Conservation (phyloP, 2,797 vertebrate species). For the Gambusia yucatana region DNA sequence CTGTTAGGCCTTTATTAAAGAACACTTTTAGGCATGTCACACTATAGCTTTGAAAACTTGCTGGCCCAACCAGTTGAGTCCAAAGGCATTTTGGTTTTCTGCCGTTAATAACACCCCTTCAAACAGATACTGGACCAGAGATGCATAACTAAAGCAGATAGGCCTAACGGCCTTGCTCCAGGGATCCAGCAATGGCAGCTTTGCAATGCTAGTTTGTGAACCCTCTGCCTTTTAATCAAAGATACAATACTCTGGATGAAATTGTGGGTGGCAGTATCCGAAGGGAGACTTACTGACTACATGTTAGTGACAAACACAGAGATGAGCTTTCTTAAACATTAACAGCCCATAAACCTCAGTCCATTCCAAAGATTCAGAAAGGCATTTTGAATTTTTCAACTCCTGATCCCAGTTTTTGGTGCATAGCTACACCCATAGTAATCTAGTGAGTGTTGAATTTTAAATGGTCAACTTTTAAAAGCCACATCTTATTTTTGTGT, state of each 20-base stretch:
- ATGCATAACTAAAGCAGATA: constrained; percentile 8
- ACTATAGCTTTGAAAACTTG: constrained; percentile 7
- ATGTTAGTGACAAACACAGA: not conserved
- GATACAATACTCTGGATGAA: not conserved
- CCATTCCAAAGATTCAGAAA: not conserved
- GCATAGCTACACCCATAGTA: not conserved
- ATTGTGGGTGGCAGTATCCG: not conserved
- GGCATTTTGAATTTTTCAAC: not conserved
- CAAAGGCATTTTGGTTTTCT: constrained; percentile 8
- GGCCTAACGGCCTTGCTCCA: constrained; percentile 4
- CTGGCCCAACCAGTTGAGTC: not conserved
- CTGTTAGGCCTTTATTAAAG: not conserved
- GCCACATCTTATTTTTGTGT: not conserved
- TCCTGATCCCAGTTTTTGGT: not conserved
- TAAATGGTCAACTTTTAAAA: not conserved
- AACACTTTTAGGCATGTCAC: constrained; percentile 15
- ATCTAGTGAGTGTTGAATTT: not conserved
- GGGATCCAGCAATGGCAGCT: not conserved
- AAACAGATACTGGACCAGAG: not conserved
- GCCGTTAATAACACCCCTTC: not conserved
- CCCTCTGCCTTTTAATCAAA: not conserved
- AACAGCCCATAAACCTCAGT: not conserved
- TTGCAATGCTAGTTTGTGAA: not conserved
- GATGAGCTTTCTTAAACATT: not conserved
- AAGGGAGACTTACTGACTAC: not conserved